A percentile compares a stretch with the other conserved stretches of the same genome.
Evolutionary conservation across 2,113 vertebrate genomes (phyloP).

Genomic region (Peromyscus californicus): DNA sequence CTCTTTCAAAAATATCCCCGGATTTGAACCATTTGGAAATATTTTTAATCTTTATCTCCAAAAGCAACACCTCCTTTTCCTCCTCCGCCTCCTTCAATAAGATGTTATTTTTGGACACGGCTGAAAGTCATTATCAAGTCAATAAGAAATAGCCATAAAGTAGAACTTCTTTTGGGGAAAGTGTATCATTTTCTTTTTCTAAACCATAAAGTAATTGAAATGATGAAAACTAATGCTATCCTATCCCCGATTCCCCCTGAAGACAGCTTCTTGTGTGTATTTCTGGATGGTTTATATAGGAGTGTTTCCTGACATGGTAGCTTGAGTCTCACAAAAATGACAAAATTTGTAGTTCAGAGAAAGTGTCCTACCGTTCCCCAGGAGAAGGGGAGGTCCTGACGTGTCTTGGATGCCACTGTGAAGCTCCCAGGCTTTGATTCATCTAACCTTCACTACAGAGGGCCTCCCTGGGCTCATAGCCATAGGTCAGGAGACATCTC

Average conservation of each 20-base stretch:
- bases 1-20: neutral
- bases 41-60: slow-evolving; percentile 19
- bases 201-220: neutral
- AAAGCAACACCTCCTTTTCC: neutral
- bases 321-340: neutral
- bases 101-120: neutral
- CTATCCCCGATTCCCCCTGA: neutral
- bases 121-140: neutral
- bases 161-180: neutral
- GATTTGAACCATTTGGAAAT: neutral
- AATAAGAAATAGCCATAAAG: neutral
- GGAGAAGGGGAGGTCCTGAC: neutral
- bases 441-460: neutral
- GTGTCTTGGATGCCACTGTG: neutral
- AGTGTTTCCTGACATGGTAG: neutral
- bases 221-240: neutral
- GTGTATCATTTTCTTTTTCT: neutral
- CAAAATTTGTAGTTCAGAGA: neutral
- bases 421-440: neutral
- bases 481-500: neutral
- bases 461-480: neutral
- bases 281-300: neutral
- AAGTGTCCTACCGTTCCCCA: neutral
- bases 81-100: neutral
- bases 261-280: neutral